Percentiles rank a stretch among this genome's conserved stretches.
Conservation (phyloP, 2,113 vertebrate species). For the Dolichotis patagonum region DNA sequence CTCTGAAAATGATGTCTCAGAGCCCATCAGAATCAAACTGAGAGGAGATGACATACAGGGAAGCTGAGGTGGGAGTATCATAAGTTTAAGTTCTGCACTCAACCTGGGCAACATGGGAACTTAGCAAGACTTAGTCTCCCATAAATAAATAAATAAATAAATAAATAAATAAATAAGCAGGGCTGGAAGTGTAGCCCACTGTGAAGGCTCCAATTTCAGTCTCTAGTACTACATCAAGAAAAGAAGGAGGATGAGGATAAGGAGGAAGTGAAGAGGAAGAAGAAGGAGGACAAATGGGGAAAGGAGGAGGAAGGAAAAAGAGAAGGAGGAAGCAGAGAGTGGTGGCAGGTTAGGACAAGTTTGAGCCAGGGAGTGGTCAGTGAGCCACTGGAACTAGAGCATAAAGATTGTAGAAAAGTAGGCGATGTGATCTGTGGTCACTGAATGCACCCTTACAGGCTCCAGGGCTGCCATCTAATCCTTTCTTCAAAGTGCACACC, state of each 20-base stretch:
- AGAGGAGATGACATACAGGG: neutral
- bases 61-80: neutral
- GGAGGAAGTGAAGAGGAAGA: neutral
- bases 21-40: neutral
- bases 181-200: neutral
- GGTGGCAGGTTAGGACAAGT: neutral
- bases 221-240: neutral
- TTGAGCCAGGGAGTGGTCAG: neutral
- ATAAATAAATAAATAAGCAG: neutral
- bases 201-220: neutral
- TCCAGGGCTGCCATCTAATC: neutral
- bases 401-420: neutral
- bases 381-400: neutral
- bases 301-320: neutral
- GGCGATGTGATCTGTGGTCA: fast-evolving
- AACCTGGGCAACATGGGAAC: neutral
- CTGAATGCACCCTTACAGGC: neutral
- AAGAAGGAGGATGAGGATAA: neutral
- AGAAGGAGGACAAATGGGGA: neutral
- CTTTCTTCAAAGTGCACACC: neutral
- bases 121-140: neutral
- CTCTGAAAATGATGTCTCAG: neutral
- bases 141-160: no score
- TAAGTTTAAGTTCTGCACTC: neutral
- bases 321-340: neutral